phyloP scores from a whole-genome alignment of 2,113 vertebrate species.

The Alethe diademata region DNA sequence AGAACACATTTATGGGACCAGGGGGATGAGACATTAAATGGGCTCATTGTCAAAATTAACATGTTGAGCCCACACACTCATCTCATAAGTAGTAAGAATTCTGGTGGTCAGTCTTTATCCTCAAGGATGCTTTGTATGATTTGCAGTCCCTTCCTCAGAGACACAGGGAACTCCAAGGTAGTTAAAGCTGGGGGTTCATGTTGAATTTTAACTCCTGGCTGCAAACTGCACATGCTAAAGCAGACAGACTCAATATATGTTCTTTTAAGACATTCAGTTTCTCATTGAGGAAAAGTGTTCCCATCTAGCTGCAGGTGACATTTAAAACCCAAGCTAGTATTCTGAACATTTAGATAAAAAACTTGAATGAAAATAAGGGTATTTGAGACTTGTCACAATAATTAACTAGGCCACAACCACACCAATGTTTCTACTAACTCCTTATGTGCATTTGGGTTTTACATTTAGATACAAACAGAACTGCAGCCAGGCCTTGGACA shows the following conservation, averaged over 20 bases:
- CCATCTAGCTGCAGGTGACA: not conserved
- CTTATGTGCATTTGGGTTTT: not conserved
- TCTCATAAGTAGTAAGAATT: not conserved
- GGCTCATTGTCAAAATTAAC: not conserved
- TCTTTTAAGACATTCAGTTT: not conserved
- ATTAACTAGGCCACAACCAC: not conserved
- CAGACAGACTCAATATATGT: not conserved
- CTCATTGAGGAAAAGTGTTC: not conserved
- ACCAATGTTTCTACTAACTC: not conserved
- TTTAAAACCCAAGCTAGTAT: not conserved
- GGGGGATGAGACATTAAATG: not conserved
- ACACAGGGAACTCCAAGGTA: not conserved
- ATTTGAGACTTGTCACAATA: not conserved
- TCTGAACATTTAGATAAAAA: not conserved
- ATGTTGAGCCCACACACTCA: accelerated
- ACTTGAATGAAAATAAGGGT: not conserved
- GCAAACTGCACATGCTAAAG: not conserved
- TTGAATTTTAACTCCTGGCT: not conserved
- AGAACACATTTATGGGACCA: not conserved
- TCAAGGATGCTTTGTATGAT: not conserved
- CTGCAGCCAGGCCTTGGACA: not conserved
- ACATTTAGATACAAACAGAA: not conserved
- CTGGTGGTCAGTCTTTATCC: not conserved
- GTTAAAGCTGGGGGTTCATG: not conserved
- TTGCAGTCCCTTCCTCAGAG: not conserved